phyloP scores from a whole-genome alignment of 1,140 invertebrate species.

The Bradynema listronoti region DNA sequence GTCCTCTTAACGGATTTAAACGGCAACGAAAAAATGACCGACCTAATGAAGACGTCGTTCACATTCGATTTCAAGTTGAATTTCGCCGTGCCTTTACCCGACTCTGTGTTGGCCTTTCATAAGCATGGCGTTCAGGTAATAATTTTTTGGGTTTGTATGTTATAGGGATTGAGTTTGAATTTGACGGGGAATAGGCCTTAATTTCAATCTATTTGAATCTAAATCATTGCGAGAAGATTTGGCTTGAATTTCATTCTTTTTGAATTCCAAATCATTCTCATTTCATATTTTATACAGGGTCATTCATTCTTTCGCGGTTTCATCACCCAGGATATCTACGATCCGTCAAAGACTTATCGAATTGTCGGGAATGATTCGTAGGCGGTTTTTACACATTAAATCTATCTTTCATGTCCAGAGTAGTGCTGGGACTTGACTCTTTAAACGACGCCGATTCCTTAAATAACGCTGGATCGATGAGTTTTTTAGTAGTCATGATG shows the following conservation, averaged over 20 bases:
- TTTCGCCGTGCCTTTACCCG: constrained; percentile 31
- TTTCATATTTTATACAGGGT: constrained; percentile 22
- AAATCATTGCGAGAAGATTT: too few species aligned
- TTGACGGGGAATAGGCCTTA: too few species aligned
- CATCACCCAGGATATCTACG: constrained; percentile 40
- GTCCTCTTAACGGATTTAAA: constrained; percentile 37
- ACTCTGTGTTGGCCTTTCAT: constrained; percentile 47
- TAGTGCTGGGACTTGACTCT: too few species aligned
- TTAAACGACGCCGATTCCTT: too few species aligned
- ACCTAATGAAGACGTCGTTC: constrained; percentile 42
- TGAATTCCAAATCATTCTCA: not conserved
- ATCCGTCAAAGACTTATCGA: constrained; percentile 29
- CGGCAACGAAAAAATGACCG: constrained; percentile 34
- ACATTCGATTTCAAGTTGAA: constrained; percentile 38
- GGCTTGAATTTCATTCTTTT: too few species aligned
- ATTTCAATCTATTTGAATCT: too few species aligned
- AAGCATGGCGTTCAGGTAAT: constrained; percentile 32
- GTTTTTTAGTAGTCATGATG: too few species aligned
- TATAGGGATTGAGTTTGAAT: too few species aligned
- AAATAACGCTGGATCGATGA: too few species aligned
- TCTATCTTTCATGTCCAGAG: too few species aligned
- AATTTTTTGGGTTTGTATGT: too few species aligned
- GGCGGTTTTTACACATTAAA: constrained; percentile 31
- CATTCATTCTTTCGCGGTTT: constrained; percentile 38
- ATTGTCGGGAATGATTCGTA: constrained; percentile 37